Base-by-base conservation (phyloP, 1,140 invertebrate species). In the Drosophila murphyi region DNA sequence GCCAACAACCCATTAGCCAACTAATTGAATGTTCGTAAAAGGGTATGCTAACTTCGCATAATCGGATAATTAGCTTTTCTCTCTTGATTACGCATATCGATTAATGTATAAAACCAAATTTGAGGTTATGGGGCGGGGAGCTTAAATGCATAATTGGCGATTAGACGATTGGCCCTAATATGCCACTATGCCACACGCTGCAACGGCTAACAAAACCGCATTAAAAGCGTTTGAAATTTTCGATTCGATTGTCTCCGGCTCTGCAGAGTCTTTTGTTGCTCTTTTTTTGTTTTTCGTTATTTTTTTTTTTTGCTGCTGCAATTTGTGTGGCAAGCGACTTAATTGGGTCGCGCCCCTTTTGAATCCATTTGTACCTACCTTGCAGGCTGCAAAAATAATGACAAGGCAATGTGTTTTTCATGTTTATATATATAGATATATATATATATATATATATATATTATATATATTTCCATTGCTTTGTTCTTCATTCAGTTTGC, bases 161-260 rank as follows among this genome's bases (percentile, higher is more conserved):
- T 89, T 89, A 89, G 86, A 85, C 86, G 78, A 85, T 89, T 89
- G 85, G 78, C 85, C 85, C 78, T 90, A 89, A 89, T 89, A 89
- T 90, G 78, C 69, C 71, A 86, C 59, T 89, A 85, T 90, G 78
- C 69, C 74, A 86, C 59, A 80, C 63, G 75, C 59, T 83, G 86
- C 77, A 85, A 63, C 62, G 64, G 76, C 64, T 72, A 72, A 73
- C 72, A 72, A 75, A 72, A 83, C 76, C 76, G 55, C 71, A 73
- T 62, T 71, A 82, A 69, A 69, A 74, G 61, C 45, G 29, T 56
- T 67, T 20, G 34, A 39, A 35, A 45, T 54, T 61, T 70, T 59
- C 32, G 20, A 68, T 68, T 59, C 56, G 71, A 73, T 61, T 73
- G 71, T 73, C 41, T 68, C 48, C 82, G 51, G 43, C 34, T 77